Conservation (phyloP, 2,888 invertebrate genomes). For the Volucella zonaria region DNA sequence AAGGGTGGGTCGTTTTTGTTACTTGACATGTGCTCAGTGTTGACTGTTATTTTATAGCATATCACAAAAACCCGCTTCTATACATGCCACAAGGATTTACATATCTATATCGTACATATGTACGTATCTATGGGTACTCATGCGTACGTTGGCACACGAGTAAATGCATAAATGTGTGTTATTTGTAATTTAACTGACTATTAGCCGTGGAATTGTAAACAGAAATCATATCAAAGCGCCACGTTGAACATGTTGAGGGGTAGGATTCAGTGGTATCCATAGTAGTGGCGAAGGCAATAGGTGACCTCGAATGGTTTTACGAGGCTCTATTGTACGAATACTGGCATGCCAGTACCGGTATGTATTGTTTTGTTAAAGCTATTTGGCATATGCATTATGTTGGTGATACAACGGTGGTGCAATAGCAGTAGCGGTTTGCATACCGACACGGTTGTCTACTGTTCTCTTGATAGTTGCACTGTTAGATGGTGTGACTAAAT, state of each 20-base stretch:
- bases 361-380: neutral
- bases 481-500: slow-evolving; percentile 7
- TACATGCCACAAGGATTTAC: slow-evolving; percentile 33
- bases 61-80: slow-evolving; percentile 19
- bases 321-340: slow-evolving; percentile 13
- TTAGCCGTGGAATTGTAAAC: slow-evolving; percentile 48
- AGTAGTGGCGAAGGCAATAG: neutral
- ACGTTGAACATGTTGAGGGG: slow-evolving; percentile 13
- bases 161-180: neutral
- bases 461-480: neutral
- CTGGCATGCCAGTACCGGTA: slow-evolving; percentile 25
- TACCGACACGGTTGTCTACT: slow-evolving; percentile 39
- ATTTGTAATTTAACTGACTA: slow-evolving; percentile 36
- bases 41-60: slow-evolving; percentile 68
- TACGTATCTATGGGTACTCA: neutral
- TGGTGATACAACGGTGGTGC: slow-evolving; percentile 28
- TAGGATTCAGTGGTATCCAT: neutral
- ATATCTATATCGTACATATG: neutral
- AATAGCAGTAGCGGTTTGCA: slow-evolving; percentile 7
- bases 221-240: slow-evolving; percentile 49
- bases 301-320: slow-evolving; percentile 52
- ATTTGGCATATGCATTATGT: slow-evolving; percentile 18
- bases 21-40: slow-evolving; percentile 61
- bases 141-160: neutral
- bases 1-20: slow-evolving; percentile 59